These are phyloP conservation scores for Petrocephalus schoutedeni DNA, from an alignment of 2,797 vertebrate species.

Conservation along the genomic window DNA sequence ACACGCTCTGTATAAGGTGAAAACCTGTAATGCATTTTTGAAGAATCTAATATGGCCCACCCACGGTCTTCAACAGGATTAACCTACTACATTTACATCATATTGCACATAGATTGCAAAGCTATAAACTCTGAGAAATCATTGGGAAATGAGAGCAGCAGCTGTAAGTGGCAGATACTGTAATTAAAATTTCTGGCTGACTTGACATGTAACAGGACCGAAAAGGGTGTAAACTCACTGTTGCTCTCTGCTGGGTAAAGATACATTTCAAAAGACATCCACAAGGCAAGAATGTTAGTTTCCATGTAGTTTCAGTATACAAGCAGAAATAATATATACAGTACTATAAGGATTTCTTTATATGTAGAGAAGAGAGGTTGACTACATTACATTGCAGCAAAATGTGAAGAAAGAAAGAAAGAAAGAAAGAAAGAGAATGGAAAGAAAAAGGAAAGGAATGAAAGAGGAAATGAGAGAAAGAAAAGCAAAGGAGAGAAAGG, in stretches of 20 bases:
- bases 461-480: not conserved
- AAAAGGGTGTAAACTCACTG: not conserved
- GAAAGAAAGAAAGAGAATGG: not conserved
- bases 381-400: not conserved
- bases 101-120: conserved; percentile 12
- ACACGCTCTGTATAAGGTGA: not conserved
- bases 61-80: not conserved
- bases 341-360: not conserved
- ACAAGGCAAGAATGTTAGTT: not conserved
- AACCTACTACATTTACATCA: not conserved
- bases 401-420: too few species aligned
- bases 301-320: not conserved
- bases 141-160: conserved; percentile 11
- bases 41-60: not conserved
- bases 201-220: not conserved
- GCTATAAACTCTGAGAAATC: conserved; percentile 17
- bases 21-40: not conserved
- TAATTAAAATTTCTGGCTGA: not conserved
- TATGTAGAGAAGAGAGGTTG: not conserved
- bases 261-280: not conserved
- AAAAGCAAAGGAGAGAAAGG: too few species aligned
- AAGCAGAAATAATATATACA: not conserved
- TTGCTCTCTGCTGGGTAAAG: conserved; percentile 20
- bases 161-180: not conserved
- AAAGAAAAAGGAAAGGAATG: not conserved